A percentile compares a stretch with the other conserved stretches of the same genome.
phyloP scores from a whole-genome alignment of 2,888 invertebrate species.

The Pedicia rivosa region DNA sequence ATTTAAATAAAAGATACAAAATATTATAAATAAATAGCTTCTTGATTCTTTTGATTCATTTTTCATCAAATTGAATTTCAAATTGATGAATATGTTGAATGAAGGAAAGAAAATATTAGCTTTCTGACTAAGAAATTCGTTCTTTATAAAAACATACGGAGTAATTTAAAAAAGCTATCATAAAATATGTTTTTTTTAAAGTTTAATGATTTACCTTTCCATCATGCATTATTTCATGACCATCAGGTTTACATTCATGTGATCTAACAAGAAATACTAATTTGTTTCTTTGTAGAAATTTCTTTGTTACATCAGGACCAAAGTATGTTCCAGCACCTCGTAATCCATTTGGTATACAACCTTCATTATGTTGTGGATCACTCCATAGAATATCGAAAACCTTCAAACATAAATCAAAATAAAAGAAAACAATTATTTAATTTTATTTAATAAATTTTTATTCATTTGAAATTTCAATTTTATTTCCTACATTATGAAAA shows the following conservation, averaged over 20 bases:
- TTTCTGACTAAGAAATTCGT: too few species aligned
- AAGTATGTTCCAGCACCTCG: constrained; percentile 91
- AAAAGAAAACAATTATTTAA: background rate
- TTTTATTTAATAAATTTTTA: too few species aligned
- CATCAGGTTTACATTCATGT: constrained; percentile 87
- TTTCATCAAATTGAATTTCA: too few species aligned
- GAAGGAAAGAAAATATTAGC: too few species aligned
- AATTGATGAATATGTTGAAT: too few species aligned
- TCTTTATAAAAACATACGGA: too few species aligned
- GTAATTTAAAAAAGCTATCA: too few species aligned
- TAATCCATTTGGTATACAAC: constrained; percentile 67
- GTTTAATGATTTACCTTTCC: constrained; percentile 54
- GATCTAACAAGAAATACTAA: constrained; percentile 68
- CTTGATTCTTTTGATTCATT: background rate
- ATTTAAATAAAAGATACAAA: constrained; percentile 1
- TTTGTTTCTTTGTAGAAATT: constrained; percentile 61
- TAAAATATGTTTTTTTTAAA: too few species aligned
- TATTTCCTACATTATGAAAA: too few species aligned
- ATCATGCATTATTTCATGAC: constrained; percentile 75
- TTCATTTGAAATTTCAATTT: too few species aligned
- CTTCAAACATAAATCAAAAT: constrained; percentile 32
- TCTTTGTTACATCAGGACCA: constrained; percentile 73
- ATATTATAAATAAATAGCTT: background rate
- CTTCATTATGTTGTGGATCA: constrained; percentile 66
- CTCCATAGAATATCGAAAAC: constrained; percentile 91